A percentile compares a stretch with the other conserved stretches of the same genome.
phyloP scores from a whole-genome alignment of 2,797 vertebrate species.

The Oryzias sinensis region DNA sequence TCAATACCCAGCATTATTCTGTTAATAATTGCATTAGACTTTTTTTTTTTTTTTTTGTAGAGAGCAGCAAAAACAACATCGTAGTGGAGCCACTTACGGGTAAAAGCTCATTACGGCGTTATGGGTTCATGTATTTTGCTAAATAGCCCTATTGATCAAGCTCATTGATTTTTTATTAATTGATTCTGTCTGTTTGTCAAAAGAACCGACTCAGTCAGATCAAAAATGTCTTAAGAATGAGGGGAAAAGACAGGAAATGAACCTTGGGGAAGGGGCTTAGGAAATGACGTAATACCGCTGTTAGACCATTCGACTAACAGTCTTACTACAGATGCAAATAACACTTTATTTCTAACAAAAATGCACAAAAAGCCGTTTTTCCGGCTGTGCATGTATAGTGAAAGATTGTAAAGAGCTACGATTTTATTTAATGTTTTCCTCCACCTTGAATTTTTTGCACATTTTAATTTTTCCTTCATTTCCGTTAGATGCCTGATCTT shows the following conservation, averaged over 20 bases:
- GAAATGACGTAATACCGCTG: too few relatives aligned
- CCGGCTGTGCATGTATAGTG: too few relatives aligned
- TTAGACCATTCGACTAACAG: too few relatives aligned
- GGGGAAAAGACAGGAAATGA: constrained; percentile 39
- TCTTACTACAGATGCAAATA: too few relatives aligned
- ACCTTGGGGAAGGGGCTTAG: background rate
- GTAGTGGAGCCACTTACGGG: constrained; percentile 53
- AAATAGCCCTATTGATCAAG: constrained; percentile 61
- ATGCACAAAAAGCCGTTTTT: too few relatives aligned
- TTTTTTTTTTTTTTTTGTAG: constrained; percentile 39
- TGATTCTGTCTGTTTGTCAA: constrained; percentile 54
- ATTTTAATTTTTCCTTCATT: too few relatives aligned
- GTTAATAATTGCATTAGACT: constrained; percentile 66
- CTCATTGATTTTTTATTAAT: constrained; percentile 65
- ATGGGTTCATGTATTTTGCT: constrained; percentile 58
- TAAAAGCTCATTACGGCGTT: constrained; percentile 52
- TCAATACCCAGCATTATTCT: constrained; percentile 67
- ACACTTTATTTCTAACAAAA: too few relatives aligned
- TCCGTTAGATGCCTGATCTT: too few relatives aligned
- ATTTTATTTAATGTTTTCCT: too few relatives aligned
- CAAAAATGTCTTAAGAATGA: constrained; percentile 34
- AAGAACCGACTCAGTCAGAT: constrained; percentile 26
- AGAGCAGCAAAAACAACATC: constrained; percentile 38
- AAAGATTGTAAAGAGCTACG: too few relatives aligned
- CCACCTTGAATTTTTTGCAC: too few relatives aligned